phyloP scores from a whole-genome alignment of 2,888 invertebrate genomes.

The Stenodema calcarata region DNA sequence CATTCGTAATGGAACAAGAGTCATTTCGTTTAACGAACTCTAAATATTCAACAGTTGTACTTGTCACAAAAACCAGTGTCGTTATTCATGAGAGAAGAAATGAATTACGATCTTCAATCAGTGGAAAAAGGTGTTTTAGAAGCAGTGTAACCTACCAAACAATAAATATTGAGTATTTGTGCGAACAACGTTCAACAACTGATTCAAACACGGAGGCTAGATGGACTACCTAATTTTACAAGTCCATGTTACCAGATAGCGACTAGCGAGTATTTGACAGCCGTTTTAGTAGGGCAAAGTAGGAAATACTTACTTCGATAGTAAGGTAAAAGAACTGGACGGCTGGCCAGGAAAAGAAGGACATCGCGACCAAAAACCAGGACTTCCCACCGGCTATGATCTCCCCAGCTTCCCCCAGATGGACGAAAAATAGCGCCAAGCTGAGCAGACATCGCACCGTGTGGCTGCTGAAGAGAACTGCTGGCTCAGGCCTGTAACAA shows the following conservation, averaged over 20 bases:
- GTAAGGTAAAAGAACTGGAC: slow-evolving; percentile 53
- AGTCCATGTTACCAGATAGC: too few relatives aligned
- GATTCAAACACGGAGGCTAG: too few relatives aligned
- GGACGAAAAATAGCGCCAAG: slow-evolving; percentile 56
- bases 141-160: too few relatives aligned
- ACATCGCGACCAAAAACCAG: slow-evolving; percentile 44
- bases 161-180: too few relatives aligned
- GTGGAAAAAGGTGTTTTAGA: too few relatives aligned
- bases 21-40: not conserved
- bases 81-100: not conserved
- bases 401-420: slow-evolving; percentile 52
- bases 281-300: too few relatives aligned
- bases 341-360: slow-evolving; percentile 51
- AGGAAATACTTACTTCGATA: slow-evolving; percentile 44
- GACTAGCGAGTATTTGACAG: too few relatives aligned
- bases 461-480: slow-evolving; percentile 50
- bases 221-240: too few relatives aligned
- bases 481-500: slow-evolving; percentile 10
- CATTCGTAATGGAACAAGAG: not conserved
- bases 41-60: not conserved
- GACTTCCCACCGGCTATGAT: slow-evolving; percentile 47
- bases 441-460: slow-evolving; percentile 56
- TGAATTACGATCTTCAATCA: too few relatives aligned
- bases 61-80: not conserved
- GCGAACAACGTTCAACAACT: too few relatives aligned